phyloP scores from a whole-genome alignment of 2,888 invertebrate species.

The Sialis fuliginosa region DNA sequence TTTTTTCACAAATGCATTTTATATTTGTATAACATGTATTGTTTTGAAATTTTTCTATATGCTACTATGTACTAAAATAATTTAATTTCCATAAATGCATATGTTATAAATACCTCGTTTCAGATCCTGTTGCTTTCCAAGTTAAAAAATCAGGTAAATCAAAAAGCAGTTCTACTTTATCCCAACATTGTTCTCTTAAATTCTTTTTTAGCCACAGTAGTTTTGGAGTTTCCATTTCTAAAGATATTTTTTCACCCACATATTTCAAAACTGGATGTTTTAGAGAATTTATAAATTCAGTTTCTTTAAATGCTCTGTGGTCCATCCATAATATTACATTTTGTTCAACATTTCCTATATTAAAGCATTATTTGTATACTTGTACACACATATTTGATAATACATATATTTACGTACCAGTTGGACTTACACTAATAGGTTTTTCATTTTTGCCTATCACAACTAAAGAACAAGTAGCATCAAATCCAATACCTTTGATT shows the following conservation, averaged over 20 bases:
- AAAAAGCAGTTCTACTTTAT: conserved; percentile 56
- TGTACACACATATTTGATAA: neutral
- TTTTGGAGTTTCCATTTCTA: conserved; percentile 97
- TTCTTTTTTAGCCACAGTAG: conserved; percentile 78
- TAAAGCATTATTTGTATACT: neutral
- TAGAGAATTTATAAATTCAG: conserved; percentile 58
- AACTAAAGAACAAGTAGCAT: conserved; percentile 89
- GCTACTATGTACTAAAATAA: too few species aligned
- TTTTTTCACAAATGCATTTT: too few species aligned
- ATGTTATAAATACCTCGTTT: too few species aligned
- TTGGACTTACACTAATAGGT: conserved; percentile 52
- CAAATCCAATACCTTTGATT: conserved; percentile 83
- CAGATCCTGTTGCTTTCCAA: conserved; percentile 71
- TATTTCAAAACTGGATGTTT: conserved; percentile 61
- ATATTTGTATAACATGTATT: too few species aligned
- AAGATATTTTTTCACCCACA: conserved; percentile 81
- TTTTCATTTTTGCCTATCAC: conserved; percentile 49
- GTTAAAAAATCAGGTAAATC: conserved; percentile 89
- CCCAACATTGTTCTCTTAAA: conserved; percentile 43
- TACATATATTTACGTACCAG: conserved; percentile 23
- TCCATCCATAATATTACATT: conserved; percentile 90
- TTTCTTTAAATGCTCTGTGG: conserved; percentile 67
- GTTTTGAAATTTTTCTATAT: too few species aligned
- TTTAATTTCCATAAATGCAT: too few species aligned
- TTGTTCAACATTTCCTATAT: conserved; percentile 43